phyloP scores from a whole-genome alignment of 2,113 vertebrate species.

The Hippocampus zosterae region DNA sequence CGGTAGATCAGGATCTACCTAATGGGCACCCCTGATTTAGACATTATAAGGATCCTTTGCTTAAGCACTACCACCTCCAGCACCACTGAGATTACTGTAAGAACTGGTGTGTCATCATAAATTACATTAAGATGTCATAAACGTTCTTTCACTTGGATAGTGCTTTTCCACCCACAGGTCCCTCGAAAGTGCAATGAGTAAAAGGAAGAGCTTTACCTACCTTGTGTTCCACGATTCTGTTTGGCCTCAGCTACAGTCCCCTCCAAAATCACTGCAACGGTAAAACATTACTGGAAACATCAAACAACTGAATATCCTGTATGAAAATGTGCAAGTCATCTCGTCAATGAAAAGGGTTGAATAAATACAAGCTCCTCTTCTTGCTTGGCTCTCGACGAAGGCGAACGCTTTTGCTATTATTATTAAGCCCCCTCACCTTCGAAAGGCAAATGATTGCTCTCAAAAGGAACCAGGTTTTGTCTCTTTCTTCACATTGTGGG shows the following conservation, averaged over 20 bases:
- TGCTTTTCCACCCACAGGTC: too few species aligned
- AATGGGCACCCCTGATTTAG: too few species aligned
- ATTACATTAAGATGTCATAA: neutral
- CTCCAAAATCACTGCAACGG: neutral
- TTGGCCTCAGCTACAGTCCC: neutral
- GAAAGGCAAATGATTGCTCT: slow-evolving; percentile 37
- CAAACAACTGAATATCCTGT: neutral
- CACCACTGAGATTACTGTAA: neutral
- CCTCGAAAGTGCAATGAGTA: neutral
- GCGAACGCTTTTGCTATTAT: too few species aligned
- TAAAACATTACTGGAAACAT: neutral
- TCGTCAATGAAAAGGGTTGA: slow-evolving; percentile 8
- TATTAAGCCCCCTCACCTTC: slow-evolving; percentile 17
- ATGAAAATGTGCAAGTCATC: neutral
- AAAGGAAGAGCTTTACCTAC: slow-evolving; percentile 26
- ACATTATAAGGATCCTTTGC: neutral
- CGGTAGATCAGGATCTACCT: too few species aligned
- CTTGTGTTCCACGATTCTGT: slow-evolving; percentile 14
- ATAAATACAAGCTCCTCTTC: slow-evolving; percentile 28
- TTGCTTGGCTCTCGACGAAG: too few species aligned
- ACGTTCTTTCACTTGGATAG: too few species aligned
- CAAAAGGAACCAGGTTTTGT: slow-evolving; percentile 36
- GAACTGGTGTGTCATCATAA: neutral
- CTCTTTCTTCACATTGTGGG: slow-evolving; percentile 45
- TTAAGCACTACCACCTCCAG: neutral